phyloP scores from a whole-genome alignment of 92 coral and sea anemone species.

The Micromussa lordhowensis region DNA sequence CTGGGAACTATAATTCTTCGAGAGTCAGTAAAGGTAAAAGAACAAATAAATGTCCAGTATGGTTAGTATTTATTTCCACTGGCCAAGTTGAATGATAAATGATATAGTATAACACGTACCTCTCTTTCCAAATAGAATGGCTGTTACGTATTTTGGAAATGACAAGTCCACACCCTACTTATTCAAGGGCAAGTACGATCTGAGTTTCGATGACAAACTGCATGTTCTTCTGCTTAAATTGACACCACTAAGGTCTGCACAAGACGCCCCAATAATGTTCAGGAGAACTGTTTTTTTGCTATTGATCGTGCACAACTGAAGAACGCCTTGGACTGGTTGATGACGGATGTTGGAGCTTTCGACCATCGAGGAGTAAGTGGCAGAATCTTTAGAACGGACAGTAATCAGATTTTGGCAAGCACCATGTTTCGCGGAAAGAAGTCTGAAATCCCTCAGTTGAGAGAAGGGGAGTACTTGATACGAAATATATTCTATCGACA shows the following conservation, averaged over 20 bases:
- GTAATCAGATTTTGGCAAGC: constrained; percentile 17
- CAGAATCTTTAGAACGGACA: constrained; percentile 8
- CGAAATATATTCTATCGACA: constrained; percentile 49
- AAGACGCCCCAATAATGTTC: background rate
- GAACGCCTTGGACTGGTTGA: constrained; percentile 52
- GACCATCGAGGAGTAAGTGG: constrained; percentile 60
- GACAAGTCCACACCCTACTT: constrained; percentile 50
- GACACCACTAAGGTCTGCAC: constrained; percentile 4
- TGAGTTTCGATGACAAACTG: constrained; percentile 24
- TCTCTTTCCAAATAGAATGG: background rate
- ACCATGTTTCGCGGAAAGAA: constrained; percentile 19
- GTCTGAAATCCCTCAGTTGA: constrained; percentile 1
- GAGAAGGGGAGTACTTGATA: constrained; percentile 37
- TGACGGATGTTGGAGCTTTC: constrained; percentile 62
- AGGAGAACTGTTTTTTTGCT: constrained; percentile 19
- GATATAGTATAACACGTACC: no score
- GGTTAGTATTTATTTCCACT: no score
- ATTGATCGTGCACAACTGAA: constrained; percentile 51
- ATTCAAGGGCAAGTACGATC: constrained; percentile 39
- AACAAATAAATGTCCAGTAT: no score
- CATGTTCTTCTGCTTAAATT: constrained; percentile 40
- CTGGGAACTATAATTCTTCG: no score
- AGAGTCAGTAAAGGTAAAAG: no score
- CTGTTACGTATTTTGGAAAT: background rate
- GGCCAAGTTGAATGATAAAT: no score